Percentiles rank a stretch among this genome's conserved stretches.
Evolutionary conservation across 2,113 vertebrate genomes (phyloP).

Genomic region (Cepphus grylle): DNA sequence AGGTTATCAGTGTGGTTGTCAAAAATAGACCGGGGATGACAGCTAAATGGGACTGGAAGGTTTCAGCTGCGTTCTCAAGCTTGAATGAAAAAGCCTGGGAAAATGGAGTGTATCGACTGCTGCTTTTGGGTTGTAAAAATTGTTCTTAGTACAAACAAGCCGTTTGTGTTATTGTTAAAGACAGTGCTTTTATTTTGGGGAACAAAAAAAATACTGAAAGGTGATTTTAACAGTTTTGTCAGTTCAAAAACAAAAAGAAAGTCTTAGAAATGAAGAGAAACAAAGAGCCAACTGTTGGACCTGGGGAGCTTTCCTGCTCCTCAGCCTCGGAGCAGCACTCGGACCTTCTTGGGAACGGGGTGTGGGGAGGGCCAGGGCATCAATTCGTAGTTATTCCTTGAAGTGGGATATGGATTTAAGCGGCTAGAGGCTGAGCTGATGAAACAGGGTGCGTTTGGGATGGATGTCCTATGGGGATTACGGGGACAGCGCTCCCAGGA

Average conservation of each 20-base stretch:
- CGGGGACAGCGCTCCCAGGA: neutral
- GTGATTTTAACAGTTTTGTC: neutral
- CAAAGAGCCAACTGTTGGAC: neutral
- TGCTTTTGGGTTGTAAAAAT: neutral
- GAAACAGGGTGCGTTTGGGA: neutral
- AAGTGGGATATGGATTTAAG: fast-evolving
- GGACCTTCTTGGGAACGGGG: neutral
- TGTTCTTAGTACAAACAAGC: neutral
- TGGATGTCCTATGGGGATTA: fast-evolving
- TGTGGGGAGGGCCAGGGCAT: neutral
- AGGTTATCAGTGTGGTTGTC: constrained; percentile 38
- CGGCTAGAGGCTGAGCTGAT: neutral
- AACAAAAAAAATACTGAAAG: fast-evolving
- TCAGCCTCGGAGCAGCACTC: neutral
- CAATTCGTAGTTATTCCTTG: fast-evolving
- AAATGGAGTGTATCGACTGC: neutral
- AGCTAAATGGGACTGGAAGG: neutral
- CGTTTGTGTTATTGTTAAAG: neutral
- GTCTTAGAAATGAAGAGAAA: neutral
- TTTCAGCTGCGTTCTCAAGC: neutral
- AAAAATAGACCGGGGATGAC: neutral
- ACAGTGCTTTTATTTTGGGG: neutral
- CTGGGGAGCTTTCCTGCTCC: neutral
- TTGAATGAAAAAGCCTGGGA: neutral
- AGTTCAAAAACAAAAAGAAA: no score